Evolutionary conservation across 2,113 vertebrate genomes (phyloP).

Genomic region (Odocoileus virginianus): DNA sequence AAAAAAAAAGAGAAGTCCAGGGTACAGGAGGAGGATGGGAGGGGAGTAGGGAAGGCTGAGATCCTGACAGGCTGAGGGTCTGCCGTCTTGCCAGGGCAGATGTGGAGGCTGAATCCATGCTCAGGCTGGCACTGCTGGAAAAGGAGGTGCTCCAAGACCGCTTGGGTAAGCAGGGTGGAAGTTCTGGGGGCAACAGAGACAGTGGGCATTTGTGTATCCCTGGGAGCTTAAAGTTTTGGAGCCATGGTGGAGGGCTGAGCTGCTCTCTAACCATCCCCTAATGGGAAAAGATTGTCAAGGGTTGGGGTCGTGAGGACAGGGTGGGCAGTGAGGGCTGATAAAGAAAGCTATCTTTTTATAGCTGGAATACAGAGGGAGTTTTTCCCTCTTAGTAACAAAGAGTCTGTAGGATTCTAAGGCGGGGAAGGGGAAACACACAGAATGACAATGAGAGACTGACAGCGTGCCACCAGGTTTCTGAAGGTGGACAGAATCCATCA

Average conservation of each 20-base stretch:
- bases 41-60: neutral
- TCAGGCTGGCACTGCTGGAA: slow-evolving; percentile 74
- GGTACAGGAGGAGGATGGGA: neutral
- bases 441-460: neutral
- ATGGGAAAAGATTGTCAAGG: neutral
- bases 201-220: neutral
- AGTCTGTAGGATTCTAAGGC: neutral
- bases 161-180: slow-evolving; percentile 72
- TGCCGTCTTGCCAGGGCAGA: slow-evolving; percentile 56
- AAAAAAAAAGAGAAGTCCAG: neutral
- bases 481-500: neutral
- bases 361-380: neutral
- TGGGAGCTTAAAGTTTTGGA: neutral
- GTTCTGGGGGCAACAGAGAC: neutral
- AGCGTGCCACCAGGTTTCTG: neutral
- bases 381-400: neutral
- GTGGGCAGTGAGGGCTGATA: neutral
- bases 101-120: slow-evolving; percentile 73
- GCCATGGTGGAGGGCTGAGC: neutral
- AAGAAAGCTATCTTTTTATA: neutral
- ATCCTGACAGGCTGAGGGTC: neutral
- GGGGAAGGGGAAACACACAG: neutral
- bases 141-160: slow-evolving; percentile 78
- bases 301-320: neutral
- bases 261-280: neutral